Evolutionary conservation across 2,888 invertebrate species (phyloP).

Genomic region (Drosophila longiperda): DNA sequence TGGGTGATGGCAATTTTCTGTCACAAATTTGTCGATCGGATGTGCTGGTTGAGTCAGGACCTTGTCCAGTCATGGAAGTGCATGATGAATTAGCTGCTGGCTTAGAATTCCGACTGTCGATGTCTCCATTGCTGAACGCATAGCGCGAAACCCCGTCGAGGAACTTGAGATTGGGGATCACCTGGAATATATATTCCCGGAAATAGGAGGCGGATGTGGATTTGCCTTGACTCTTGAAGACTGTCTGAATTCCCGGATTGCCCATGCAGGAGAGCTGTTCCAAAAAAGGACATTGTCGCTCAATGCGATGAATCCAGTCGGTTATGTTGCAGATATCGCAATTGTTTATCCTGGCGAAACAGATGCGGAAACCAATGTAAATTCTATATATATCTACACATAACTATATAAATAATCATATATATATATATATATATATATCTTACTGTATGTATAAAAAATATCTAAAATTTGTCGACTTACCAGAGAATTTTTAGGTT

Average conservation of each 20-base stretch:
- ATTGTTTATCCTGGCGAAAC: constrained; percentile 87
- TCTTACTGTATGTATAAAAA: background rate
- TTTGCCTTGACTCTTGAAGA: constrained; percentile 73
- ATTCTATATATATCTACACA: background rate
- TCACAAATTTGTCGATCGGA: constrained; percentile 48
- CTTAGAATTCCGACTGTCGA: constrained; percentile 11
- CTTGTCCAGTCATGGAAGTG: constrained; percentile 44
- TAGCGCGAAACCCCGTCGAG: constrained; percentile 75
- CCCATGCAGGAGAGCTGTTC: constrained; percentile 91
- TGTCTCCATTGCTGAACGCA: constrained; percentile 7
- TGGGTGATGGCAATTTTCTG: constrained; percentile 46
- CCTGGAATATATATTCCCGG: constrained; percentile 75
- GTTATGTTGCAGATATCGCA: constrained; percentile 88
- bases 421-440: background rate
- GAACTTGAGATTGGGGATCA: constrained; percentile 75
- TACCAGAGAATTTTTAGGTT: constrained; percentile 91
- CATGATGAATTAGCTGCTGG: constrained; percentile 37
- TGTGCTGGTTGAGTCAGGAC: constrained; percentile 55
- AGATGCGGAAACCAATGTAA: background rate
- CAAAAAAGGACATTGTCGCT: constrained; percentile 90
- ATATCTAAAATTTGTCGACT: constrained; percentile 39
- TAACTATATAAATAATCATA: background rate
- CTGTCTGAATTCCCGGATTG: constrained; percentile 91
- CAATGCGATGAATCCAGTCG: constrained; percentile 90
- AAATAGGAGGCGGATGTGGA: constrained; percentile 83